Evolutionary conservation across 37 sponge, comb jelly and placozoan species (phyloP).

Genomic region (Beroe forskalii): DNA sequence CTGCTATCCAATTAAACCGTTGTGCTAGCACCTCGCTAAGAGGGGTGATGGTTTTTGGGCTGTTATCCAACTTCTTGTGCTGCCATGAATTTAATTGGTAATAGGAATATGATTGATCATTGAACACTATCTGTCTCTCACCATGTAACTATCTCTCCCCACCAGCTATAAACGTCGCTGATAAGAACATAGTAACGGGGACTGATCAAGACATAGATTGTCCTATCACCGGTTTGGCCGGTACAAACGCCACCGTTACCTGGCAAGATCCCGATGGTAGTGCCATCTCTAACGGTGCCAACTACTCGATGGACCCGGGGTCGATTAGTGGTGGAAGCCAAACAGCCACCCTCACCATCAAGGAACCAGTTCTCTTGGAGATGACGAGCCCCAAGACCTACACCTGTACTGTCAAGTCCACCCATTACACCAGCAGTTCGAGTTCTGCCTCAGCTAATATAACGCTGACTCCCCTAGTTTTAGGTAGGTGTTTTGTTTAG

Average conservation of each 20-base stretch:
- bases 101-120: too few species aligned
- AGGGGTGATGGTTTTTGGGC: too few species aligned
- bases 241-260: not conserved
- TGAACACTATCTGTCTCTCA: too few species aligned
- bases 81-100: too few species aligned
- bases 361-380: not conserved
- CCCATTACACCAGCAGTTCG: not conserved
- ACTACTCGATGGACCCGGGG: not conserved
- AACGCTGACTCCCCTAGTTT: not conserved
- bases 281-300: not conserved
- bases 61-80: too few species aligned
- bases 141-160: too few species aligned
- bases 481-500: not conserved
- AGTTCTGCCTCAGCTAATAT: not conserved
- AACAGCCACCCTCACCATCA: slow-evolving; percentile 4
- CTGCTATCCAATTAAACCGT: too few species aligned
- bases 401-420: not conserved
- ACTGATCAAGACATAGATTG: slow-evolving; percentile 11
- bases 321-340: not conserved
- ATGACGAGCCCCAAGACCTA: not conserved
- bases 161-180: not conserved
- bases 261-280: not conserved
- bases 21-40: too few species aligned
- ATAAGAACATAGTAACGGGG: not conserved
- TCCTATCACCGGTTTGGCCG: not conserved